phyloP scores from a whole-genome alignment of 64 coral and sea anemone genomes.

The Dendronephthya gigantea region DNA sequence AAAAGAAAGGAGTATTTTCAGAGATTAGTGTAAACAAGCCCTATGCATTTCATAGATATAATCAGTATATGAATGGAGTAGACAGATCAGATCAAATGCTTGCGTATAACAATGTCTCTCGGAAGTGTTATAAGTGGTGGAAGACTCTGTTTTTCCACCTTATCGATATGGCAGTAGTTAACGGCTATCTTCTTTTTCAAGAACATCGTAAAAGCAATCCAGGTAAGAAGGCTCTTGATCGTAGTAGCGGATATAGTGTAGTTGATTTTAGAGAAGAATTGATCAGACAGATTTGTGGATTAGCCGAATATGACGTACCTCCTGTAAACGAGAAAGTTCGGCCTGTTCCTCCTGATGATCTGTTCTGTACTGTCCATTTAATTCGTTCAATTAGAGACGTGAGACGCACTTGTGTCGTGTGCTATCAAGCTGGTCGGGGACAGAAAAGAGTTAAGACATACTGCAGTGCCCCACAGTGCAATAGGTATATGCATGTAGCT shows the following conservation, averaged over 20 bases:
- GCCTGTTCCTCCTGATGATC: no score
- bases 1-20: no score
- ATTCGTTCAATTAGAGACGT: slow-evolving; percentile 29
- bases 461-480: slow-evolving; percentile 56
- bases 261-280: background rate
- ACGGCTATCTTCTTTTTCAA: background rate
- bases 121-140: no score
- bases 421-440: slow-evolving; percentile 49
- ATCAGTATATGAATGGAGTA: no score
- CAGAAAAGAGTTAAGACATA: slow-evolving; percentile 35
- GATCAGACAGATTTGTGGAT: background rate
- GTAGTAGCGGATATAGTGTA: background rate
- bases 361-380: slow-evolving; percentile 44
- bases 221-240: background rate
- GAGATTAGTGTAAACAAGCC: no score
- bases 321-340: no score
- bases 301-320: background rate
- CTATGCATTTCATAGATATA: no score
- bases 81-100: no score
- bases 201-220: background rate
- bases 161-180: background rate
- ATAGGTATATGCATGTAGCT: slow-evolving; percentile 29
- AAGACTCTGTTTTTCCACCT: background rate
- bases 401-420: slow-evolving; percentile 53
- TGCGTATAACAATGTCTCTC: no score